These are phyloP conservation scores for Dryoscopus gambensis DNA, from an alignment of 2,113 vertebrate genomes.

Conservation along the genomic window DNA sequence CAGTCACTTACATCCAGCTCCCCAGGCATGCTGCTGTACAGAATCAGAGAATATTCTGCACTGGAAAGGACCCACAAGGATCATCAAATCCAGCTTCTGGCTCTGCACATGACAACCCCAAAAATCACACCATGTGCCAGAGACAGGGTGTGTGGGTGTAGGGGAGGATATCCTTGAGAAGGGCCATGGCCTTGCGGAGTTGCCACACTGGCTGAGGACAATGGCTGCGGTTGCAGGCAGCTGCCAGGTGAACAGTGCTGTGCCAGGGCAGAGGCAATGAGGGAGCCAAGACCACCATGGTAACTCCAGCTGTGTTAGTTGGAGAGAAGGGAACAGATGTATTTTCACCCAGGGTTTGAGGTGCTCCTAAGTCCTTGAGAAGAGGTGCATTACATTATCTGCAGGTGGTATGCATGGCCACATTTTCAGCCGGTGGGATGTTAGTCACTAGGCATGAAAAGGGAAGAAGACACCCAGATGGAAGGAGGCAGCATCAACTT, in stretches of 20 bases:
- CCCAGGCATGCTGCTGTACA: neutral
- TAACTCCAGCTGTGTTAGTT: neutral
- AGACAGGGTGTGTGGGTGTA: neutral
- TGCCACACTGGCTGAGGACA: neutral
- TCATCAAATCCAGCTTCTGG: neutral
- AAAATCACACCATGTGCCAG: neutral
- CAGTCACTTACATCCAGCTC: fast-evolving
- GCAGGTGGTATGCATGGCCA: neutral
- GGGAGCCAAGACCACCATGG: neutral
- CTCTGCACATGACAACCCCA: neutral
- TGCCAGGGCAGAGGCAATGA: neutral
- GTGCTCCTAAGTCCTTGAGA: neutral
- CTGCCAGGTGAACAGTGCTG: neutral
- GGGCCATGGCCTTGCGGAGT: too few relatives aligned
- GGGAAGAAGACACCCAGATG: neutral
- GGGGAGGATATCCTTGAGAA: neutral
- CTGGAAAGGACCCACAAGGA: neutral
- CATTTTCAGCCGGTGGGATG: neutral
- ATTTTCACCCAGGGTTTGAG: neutral
- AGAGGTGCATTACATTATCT: fast-evolving
- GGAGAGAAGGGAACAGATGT: neutral
- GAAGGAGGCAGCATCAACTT: neutral
- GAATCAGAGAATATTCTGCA: neutral
- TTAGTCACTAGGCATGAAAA: neutral
- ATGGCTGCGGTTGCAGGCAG: neutral